Conservation (phyloP, 2,797 vertebrate genomes). For the Choloepus didactylus region DNA sequence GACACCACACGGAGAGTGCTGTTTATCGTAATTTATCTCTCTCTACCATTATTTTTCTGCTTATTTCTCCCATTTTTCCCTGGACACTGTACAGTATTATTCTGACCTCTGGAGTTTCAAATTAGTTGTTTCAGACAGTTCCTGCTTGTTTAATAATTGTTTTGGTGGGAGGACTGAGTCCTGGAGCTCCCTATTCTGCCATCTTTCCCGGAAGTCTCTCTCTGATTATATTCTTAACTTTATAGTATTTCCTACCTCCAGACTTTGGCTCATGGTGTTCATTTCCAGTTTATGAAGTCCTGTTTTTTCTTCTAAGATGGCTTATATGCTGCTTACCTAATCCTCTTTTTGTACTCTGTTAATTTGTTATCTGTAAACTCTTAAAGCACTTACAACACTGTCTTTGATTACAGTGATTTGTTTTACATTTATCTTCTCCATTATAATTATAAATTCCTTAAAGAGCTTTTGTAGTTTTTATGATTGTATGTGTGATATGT, state of each 20-base stretch:
- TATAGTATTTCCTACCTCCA: conserved; percentile 12
- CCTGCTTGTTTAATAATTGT: too few species aligned
- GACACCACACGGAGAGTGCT: too few species aligned
- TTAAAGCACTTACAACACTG: not conserved
- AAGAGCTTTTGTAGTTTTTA: conserved; percentile 10
- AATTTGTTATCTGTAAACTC: conserved; percentile 42
- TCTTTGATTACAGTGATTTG: conserved; percentile 36
- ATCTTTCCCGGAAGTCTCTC: too few species aligned
- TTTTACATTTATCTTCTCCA: conserved; percentile 33
- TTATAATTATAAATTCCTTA: conserved; percentile 50
- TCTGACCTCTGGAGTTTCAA: too few species aligned
- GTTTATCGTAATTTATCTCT: too few species aligned
- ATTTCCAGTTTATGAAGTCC: not conserved
- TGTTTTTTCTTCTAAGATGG: not conserved
- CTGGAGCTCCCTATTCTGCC: too few species aligned
- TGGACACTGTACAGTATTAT: too few species aligned
- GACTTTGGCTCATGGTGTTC: conserved; percentile 6
- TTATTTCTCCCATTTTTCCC: too few species aligned
- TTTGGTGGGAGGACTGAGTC: too few species aligned
- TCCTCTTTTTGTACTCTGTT: conserved; percentile 26
- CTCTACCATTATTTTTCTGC: too few species aligned
- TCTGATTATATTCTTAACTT: conserved; percentile 5
- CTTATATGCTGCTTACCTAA: not conserved
- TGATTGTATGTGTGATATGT: not conserved
- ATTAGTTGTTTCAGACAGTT: too few species aligned